Evolutionary conservation across 2,113 vertebrate species (phyloP), one percentile per base, ranked within the genome.

Genomic region (Sinocyclocheilus maitianheensis): DNA sequence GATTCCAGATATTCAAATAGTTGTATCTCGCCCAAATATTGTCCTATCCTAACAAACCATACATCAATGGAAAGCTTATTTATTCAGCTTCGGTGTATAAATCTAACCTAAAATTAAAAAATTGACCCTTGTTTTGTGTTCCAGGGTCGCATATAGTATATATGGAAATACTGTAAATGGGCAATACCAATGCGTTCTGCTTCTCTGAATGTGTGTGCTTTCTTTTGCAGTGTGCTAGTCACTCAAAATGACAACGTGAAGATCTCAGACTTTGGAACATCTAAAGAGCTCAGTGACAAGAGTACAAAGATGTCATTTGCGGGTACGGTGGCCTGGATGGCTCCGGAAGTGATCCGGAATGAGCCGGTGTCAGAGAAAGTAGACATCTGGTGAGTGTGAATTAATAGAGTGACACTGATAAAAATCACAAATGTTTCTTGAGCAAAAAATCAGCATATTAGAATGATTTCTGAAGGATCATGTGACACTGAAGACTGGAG

Each of bases 221-320:
- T 81, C n/a, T 71, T 24, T 24, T 46, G 51, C 85, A 99, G 98
- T 84, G 98, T 99, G 91, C 94, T 99, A 92, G 98, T 99, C 89
- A 99, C 98, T 83, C 97, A 98, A 88, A 96, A 95, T 65, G 98
- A 99, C 93, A 94, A 94, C 87, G 96, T 99, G 86, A 99, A 99
- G 93, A 99, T 99, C 91, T 99, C 98, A 1, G 98, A 99, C 93
- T 99, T 99, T 90, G 98, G 98, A 71, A 99, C 98, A 0, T 99
- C 98, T 89, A 99, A 99, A 93, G 97, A 99, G 91, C 98, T 99
- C 86, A 99, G 97, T 2, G 98, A 99, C 87, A 99, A 99, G 94
- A 99, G 98, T 89, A 99, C 97, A 65, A 98, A 99, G 91, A 99
- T 99, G 98, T 99, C 98, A 22, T 99, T 99, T 86, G 98, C 98